Conservation (phyloP, 2,888 invertebrate genomes). For the Drosophila multiciliata region DNA sequence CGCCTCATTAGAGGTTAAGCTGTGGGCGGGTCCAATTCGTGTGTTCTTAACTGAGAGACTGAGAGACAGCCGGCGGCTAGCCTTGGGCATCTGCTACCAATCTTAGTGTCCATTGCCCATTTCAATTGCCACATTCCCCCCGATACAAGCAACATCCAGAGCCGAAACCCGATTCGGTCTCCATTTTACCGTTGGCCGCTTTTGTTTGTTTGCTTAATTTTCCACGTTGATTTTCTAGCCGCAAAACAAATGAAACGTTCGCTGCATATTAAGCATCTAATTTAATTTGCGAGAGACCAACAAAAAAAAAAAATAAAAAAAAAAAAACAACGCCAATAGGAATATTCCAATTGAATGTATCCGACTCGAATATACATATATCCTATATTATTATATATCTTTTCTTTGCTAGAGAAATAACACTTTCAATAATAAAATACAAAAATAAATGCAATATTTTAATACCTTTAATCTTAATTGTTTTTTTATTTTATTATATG, state of each 20-base stretch:
- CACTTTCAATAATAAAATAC: too few species aligned
- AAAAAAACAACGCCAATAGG: constrained; percentile 5
- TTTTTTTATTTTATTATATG: not conserved
- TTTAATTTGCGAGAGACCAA: constrained; percentile 67
- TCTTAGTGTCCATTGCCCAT: not conserved
- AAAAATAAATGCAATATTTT: not conserved
- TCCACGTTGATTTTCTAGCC: constrained; percentile 81
- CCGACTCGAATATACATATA: constrained; percentile 8
- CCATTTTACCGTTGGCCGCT: constrained; percentile 28
- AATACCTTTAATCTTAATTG: not conserved
- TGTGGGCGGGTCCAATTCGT: constrained; percentile 44
- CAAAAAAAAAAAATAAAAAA: constrained; percentile 19
- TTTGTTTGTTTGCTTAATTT: constrained; percentile 78
- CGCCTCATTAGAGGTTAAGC: constrained; percentile 76
- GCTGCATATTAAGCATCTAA: constrained; percentile 79
- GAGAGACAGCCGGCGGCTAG: constrained; percentile 33
- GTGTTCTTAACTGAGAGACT: constrained; percentile 28
- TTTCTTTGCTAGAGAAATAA: too few species aligned
- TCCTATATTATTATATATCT: not conserved
- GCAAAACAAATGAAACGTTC: constrained; percentile 80
- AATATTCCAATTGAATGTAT: not conserved
- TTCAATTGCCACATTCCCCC: constrained; percentile 12
- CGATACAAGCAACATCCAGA: constrained; percentile 11
- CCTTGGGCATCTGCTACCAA: constrained; percentile 41
- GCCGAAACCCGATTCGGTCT: constrained; percentile 12